A percentile compares a stretch with the other conserved stretches of the same genome.
These are phyloP conservation scores for Zaprionus lineosus DNA, from an alignment of 2,888 invertebrate species.

Conservation along the genomic window DNA sequence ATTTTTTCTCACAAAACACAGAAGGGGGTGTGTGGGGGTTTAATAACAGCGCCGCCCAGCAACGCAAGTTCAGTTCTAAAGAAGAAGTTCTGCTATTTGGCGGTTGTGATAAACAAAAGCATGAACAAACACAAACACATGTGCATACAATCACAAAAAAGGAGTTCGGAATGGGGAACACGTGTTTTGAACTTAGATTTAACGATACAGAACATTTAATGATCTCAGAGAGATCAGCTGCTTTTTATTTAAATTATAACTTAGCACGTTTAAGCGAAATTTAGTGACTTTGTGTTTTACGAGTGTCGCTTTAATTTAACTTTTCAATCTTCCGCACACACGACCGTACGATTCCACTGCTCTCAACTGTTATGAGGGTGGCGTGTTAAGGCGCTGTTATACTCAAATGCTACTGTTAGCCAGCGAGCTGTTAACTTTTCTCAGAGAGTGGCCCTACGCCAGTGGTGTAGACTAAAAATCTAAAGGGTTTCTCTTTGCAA, in stretches of 20 bases:
- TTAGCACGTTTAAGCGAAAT: constrained; percentile 39
- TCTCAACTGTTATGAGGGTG: constrained; percentile 37
- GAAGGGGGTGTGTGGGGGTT: neutral
- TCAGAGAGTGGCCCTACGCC: neutral
- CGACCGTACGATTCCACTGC: constrained; percentile 41
- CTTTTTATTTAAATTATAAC: constrained; percentile 41
- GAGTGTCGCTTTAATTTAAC: constrained; percentile 13
- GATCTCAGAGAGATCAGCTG: constrained; percentile 14
- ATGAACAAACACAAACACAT: constrained; percentile 20
- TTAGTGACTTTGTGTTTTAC: constrained; percentile 17
- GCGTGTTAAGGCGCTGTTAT: constrained; percentile 17
- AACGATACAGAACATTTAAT: constrained; percentile 10
- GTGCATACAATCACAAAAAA: constrained; percentile 1
- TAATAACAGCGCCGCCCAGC: constrained; percentile 50
- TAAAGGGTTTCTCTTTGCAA: no score
- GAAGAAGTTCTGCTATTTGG: constrained; percentile 30
- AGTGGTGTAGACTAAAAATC: constrained; percentile 27
- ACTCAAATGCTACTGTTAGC: constrained; percentile 34
- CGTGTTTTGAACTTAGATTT: no score
- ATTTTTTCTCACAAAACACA: constrained; percentile 41
- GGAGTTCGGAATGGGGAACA: neutral
- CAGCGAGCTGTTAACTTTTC: constrained; percentile 16
- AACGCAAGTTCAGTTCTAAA: constrained; percentile 57
- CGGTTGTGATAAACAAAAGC: constrained; percentile 51
- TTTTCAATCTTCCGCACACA: constrained; percentile 33